Base-by-base conservation (phyloP, 2,113 vertebrate species). In the Ciconia maguari region DNA sequence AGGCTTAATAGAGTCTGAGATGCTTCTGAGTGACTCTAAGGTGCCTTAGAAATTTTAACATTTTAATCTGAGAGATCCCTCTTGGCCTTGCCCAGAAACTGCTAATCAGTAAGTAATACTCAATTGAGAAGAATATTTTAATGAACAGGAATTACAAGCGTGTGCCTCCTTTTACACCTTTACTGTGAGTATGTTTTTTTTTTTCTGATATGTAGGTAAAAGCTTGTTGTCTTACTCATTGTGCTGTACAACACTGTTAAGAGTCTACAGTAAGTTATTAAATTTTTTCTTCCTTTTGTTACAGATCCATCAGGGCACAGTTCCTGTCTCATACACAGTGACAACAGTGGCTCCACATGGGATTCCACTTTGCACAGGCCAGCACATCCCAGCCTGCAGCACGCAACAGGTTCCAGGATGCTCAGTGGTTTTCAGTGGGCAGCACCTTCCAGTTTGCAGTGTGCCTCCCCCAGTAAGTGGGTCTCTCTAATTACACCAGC, bases 401-500 rank as follows among this genome's bases (percentile, higher is more conserved):
- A 96, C 99, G 4, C 99, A 99, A 71, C 99, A 99, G 94, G 99
- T 99, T 82, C 99, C 99, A 12, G 98, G 99, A 49, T 99, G 99
- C 97, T 99, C 99, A 38, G 99, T 99, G 95, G 99, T 99, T 94
- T 99, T 99, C 98, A 99, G 99, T 94, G 99, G 99, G 85, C 99
- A 99, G 94, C 99, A 99, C 97, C 99, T 99, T 96, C 99, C 99
- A 76, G 99, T 99, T 95, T 99, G 99, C 97, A 99, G 99, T 60
- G 99, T 98, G 92, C 97, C 98, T 85, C 98, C 99, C 62, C 98
- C 99, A 20, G 99, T 99, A 97, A 99, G 99, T 98, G 58, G 41
- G 7, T 54, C 44, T 77, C 60, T 87, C 16, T 61, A 30, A 71
- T 74, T 57, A 83, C 29, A 36, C 11, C 69, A 48, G 16, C 12